Evolutionary conservation across 1,140 invertebrate species (phyloP), one percentile per base, ranked within the genome.

Genomic region (Araneus ventricosus): DNA sequence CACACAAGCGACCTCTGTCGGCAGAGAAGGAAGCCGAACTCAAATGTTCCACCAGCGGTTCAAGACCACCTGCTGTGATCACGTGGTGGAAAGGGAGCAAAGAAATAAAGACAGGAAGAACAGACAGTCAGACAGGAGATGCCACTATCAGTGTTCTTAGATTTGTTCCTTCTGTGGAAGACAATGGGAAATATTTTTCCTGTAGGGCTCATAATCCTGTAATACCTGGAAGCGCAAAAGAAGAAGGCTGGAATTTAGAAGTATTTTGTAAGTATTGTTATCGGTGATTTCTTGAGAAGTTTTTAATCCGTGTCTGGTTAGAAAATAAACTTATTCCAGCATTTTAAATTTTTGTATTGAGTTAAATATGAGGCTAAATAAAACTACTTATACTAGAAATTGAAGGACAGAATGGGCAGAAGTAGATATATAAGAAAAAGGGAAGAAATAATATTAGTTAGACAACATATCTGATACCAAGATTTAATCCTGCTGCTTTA

Each of bases 191-290:
- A 27, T 91, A 92, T 8, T 92, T 94, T 27, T 39, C 91, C 14
- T 94, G 94, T 30, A 86, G 94, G 37, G 87, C 94, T 5, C 94
- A 94, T n/a, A 94, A 94, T 67, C 91, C 94, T 34, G 70, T 89
- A 1, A 88, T 94, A 41, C 94, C 93, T 27, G 90, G 96, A 37
- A 96, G 96, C 70, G 95, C 96, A 0, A 96, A 98, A 34, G 97
- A 98, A 96, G 97, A 98, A 95, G 97, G 97, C 88, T 98, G 98
- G 98, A 97, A 96, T 94, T 96, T 98, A 75, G 97, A 98, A 95
- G 97, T 98, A 95, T 97, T 98, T 95, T 98, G 98, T 98, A 96
- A 97, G 97, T 96, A 94, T 67, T 1, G 3, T 45, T 6, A 6
- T 39, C 3, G 34, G 34, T 14, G 30, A 17, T 80, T 30, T 30